A percentile compares a stretch with the other conserved stretches of the same genome.
Evolutionary conservation across 2,797 vertebrate genomes (phyloP).

Genomic region (Orestias chungarensis): DNA sequence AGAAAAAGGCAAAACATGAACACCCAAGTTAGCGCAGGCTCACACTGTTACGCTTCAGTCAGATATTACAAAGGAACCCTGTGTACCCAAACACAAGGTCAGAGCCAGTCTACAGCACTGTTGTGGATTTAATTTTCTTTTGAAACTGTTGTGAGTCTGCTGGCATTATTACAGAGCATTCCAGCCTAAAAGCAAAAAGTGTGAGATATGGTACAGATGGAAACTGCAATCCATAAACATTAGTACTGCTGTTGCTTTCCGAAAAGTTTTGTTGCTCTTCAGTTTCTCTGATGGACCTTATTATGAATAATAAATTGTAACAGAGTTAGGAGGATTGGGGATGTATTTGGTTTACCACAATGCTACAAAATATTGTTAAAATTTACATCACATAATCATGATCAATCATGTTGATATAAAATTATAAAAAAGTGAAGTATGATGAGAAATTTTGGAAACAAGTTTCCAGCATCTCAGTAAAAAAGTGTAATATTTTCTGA

Average conservation of each 20-base stretch:
- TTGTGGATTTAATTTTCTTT: constrained; percentile 52
- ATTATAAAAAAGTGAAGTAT: constrained; percentile 13
- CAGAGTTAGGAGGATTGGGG: constrained; percentile 15
- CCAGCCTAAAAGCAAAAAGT: constrained; percentile 60
- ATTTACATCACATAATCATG: constrained; percentile 14
- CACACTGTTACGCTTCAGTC: background rate
- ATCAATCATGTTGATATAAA: constrained; percentile 21
- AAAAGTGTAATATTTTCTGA: constrained; percentile 4
- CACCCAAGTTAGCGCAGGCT: background rate
- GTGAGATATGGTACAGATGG: constrained; percentile 51
- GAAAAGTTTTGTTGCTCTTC: constrained; percentile 17
- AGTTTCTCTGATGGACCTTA: constrained; percentile 8
- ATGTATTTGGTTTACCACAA: constrained; percentile 38
- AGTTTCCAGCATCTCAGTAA: constrained; percentile 7
- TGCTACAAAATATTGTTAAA: constrained; percentile 8
- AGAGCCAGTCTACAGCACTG: constrained; percentile 23
- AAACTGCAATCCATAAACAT: constrained; percentile 60
- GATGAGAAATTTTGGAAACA: constrained; percentile 14
- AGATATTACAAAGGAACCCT: constrained; percentile 28
- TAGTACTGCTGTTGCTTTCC: constrained; percentile 40
- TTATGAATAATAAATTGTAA: constrained; percentile 52
- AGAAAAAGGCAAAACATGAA: constrained; percentile 3
- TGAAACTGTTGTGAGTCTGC: constrained; percentile 44
- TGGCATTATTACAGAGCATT: constrained; percentile 52
- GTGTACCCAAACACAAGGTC: constrained; percentile 39